phyloP scores from a whole-genome alignment of 2,113 vertebrate genomes.

The Arvicanthis niloticus region DNA sequence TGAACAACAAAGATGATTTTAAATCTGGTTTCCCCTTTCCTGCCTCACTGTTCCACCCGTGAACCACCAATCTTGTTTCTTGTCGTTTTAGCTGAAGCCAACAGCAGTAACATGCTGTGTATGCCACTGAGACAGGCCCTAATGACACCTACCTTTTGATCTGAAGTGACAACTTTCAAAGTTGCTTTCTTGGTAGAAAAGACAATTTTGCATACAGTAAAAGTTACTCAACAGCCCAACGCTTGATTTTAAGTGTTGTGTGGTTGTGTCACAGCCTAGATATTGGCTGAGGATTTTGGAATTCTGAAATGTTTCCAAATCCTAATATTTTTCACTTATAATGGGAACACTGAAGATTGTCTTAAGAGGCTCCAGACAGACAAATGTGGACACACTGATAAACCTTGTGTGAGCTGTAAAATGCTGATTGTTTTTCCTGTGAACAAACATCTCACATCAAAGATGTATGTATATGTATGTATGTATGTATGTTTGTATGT shows the following conservation, averaged over 20 bases:
- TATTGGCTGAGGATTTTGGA: slow-evolving; percentile 5
- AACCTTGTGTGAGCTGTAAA: not conserved
- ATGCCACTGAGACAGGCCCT: not conserved
- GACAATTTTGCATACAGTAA: not conserved
- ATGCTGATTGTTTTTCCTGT: too few relatives aligned
- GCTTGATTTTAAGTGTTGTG: not conserved
- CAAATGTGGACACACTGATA: not conserved
- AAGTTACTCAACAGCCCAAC: not conserved
- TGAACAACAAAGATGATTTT: not conserved
- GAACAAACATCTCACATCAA: too few relatives aligned
- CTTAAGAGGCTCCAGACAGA: not conserved
- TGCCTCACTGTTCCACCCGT: not conserved
- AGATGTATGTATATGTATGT: too few relatives aligned
- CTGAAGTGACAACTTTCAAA: not conserved
- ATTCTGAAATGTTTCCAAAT: slow-evolving; percentile 31
- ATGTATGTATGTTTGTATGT: too few relatives aligned
- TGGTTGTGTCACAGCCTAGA: not conserved
- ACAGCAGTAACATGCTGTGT: not conserved
- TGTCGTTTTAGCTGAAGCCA: not conserved
- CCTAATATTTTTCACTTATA: not conserved
- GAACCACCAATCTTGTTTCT: not conserved
- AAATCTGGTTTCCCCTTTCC: not conserved
- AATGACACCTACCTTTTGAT: not conserved
- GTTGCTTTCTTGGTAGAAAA: slow-evolving; percentile 5
- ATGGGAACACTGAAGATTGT: not conserved